Conservation (phyloP, 2,113 vertebrate species). For the Vidua macroura region DNA sequence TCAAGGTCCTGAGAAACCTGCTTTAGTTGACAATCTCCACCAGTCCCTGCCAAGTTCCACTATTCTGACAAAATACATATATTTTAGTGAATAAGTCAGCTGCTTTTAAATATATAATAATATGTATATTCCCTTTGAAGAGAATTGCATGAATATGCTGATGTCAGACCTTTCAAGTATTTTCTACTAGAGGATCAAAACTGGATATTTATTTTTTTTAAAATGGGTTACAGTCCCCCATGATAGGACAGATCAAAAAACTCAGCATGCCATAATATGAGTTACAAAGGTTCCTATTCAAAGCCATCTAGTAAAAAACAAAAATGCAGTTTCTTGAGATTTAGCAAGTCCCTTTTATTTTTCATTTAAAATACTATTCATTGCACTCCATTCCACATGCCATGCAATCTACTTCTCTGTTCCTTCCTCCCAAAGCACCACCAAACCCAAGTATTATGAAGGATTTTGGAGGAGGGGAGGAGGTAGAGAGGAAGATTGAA, state of each 20-base stretch:
- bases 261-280: background rate
- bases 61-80: background rate
- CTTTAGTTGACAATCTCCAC: background rate
- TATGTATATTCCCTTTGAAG: background rate
- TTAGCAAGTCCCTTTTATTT: background rate
- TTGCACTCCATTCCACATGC: background rate
- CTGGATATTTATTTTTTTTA: background rate
- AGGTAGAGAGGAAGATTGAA: background rate
- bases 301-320: background rate
- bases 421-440: background rate
- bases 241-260: background rate
- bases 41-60: background rate
- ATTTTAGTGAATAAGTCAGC: background rate
- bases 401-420: background rate
- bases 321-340: background rate
- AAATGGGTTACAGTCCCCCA: background rate
- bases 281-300: background rate
- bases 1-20: background rate
- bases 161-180: background rate
- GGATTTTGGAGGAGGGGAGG: background rate
- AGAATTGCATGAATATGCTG: background rate
- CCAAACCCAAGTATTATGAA: background rate
- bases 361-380: background rate
- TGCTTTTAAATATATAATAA: background rate
- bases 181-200: background rate